A percentile compares a stretch with the other conserved stretches of the same genome.
phyloP scores from a whole-genome alignment of 2,113 vertebrate species.

The Oostethus manadensis region DNA sequence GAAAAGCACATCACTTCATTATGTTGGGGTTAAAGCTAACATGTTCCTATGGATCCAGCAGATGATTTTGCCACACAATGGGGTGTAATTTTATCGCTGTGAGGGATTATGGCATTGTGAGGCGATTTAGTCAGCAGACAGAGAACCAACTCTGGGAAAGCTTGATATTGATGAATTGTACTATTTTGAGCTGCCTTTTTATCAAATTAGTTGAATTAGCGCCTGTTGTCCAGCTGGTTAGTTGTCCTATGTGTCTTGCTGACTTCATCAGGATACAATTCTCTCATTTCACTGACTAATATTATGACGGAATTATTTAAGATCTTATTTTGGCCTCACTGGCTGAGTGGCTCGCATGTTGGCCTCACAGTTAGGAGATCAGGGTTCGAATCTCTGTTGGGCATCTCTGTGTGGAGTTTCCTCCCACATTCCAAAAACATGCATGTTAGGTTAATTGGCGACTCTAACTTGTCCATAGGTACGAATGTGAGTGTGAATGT shows the following conservation, averaged over 20 bases:
- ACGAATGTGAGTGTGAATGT: too few relatives aligned
- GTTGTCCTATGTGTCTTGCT: constrained; percentile 10
- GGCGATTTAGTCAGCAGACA: constrained; percentile 58
- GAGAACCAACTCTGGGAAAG: constrained; percentile 50
- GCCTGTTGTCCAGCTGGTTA: background rate
- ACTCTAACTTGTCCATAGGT: too few relatives aligned
- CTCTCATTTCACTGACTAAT: constrained; percentile 21
- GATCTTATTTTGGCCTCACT: too few relatives aligned
- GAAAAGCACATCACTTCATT: constrained; percentile 50
- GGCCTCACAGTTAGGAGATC: too few relatives aligned
- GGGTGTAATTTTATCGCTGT: constrained; percentile 59
- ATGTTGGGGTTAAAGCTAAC: constrained; percentile 42
- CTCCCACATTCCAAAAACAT: too few relatives aligned
- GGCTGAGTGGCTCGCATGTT: too few relatives aligned
- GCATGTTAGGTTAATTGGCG: too few relatives aligned
- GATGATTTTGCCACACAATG: constrained; percentile 67
- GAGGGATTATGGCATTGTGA: constrained; percentile 58
- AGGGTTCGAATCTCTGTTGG: too few relatives aligned
- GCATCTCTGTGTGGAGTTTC: too few relatives aligned
- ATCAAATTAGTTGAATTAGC: background rate
- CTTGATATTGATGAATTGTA: constrained; percentile 45
- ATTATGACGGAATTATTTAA: background rate
- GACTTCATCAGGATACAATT: constrained; percentile 10
- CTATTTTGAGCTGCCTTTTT: constrained; percentile 43
- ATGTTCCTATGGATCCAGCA: constrained; percentile 43